Evolutionary conservation across 2,797 vertebrate species (phyloP), one percentile per base, ranked within the genome.

Genomic region (Antennarius maculatus): DNA sequence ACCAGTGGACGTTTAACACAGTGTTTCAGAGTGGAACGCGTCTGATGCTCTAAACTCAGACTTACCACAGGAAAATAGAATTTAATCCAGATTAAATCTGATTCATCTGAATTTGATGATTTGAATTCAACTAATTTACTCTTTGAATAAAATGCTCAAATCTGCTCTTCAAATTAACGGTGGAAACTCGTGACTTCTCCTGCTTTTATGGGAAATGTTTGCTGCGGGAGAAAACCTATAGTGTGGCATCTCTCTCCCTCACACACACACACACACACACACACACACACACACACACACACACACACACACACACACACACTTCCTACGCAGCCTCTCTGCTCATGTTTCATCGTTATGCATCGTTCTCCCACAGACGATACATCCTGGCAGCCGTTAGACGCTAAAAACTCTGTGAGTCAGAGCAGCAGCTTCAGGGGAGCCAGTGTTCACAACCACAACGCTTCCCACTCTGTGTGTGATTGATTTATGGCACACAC

Each of bases 241-340:
- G 42, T 51, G 59, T 63, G 58, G 58, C 62, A 45, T 65, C 29
- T 61, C 50, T n/a, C 56, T 28, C 48, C 6, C 50, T 7, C 39
- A 71, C 54, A 79, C 56, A 59, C 54, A 70, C 54, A 79, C 56
- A 59, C 54, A 70, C 23, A 23, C 23, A 23, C 23, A 23, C 23
- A 23, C 23, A 23, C 23, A 23, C 23, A 23, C 23, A 23, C 23
- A 23, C 23, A 23, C 23, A 23, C 23, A 23, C 23, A 23, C 23
- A 23, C 23, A 23, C 23, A 23, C 23, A 23, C 23, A 23, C 23
- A 23, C 23, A 23, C 23, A 23, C 66, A 78, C 70, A 69, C 73
- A 45, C 76, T 45, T 82, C 84, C 84, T 75, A 86, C 84, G 75
- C 84, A 77, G 54, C 71, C 66, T 55, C 65, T 54, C 48, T 56